Evolutionary conservation across 2,113 vertebrate genomes (phyloP).

Genomic region (Tiliqua scincoides): DNA sequence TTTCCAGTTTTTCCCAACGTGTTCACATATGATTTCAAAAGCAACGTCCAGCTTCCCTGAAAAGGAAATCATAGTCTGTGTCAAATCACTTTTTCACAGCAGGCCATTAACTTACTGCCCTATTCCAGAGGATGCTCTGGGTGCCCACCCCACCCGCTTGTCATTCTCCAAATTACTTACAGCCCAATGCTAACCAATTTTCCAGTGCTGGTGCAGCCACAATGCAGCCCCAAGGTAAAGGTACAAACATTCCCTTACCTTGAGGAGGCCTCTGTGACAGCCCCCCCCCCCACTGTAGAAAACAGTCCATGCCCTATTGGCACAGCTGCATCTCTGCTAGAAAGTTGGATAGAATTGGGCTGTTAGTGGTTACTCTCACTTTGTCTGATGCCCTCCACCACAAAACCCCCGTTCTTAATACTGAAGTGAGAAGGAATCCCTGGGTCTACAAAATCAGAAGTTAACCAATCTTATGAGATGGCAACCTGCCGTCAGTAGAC

Average conservation of each 20-base stretch:
- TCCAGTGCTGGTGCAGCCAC: background rate
- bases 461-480: background rate
- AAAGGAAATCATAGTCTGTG: background rate
- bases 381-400: too few species aligned
- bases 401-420: background rate
- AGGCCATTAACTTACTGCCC: background rate
- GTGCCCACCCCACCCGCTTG: background rate
- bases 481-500: background rate
- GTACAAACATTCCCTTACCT: too few species aligned
- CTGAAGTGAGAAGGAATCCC: background rate
- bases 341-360: too few species aligned
- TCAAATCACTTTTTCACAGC: background rate
- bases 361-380: background rate
- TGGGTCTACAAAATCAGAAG: background rate
- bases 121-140: background rate
- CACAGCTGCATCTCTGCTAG: too few species aligned
- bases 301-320: too few species aligned
- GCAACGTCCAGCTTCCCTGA: slow-evolving; percentile 77
- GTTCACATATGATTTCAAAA: slow-evolving; percentile 66
- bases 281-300: too few species aligned
- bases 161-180: background rate
- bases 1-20: slow-evolving; percentile 81
- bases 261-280: too few species aligned
- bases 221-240: background rate
- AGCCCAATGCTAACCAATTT: background rate